Evolutionary conservation across 2,888 invertebrate genomes (phyloP).

Genomic region (Lasioglossum vierecki): DNA sequence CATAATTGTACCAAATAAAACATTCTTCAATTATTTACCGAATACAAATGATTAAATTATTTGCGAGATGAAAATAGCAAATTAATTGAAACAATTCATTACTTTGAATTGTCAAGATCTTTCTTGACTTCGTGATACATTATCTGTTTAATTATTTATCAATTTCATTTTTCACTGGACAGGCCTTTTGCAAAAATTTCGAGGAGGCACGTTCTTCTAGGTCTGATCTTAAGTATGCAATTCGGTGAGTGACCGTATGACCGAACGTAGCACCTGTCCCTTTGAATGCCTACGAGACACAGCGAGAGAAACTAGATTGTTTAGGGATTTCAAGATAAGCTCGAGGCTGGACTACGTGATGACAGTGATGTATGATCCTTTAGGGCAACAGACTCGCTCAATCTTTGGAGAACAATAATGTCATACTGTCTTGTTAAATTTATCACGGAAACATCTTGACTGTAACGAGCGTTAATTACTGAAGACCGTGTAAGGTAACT

Average conservation of each 20-base stretch:
- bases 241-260: too few species aligned
- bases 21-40: too few species aligned
- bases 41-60: too few species aligned
- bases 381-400: constrained; percentile 29
- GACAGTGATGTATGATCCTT: constrained; percentile 45
- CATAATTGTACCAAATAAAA: too few species aligned
- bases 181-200: not conserved
- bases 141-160: too few species aligned
- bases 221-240: too few species aligned
- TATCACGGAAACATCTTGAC: not conserved
- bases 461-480: not conserved
- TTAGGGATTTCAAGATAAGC: constrained; percentile 51
- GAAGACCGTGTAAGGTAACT: not conserved
- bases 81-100: too few species aligned
- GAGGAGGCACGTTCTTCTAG: not conserved
- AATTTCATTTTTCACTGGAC: too few species aligned
- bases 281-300: constrained; percentile 14
- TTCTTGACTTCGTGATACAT: too few species aligned
- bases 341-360: constrained; percentile 31
- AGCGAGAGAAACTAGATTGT: constrained; percentile 42
- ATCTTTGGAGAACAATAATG: constrained; percentile 17
- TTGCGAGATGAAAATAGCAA: too few species aligned
- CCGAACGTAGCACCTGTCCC: not conserved
- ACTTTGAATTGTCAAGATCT: too few species aligned
- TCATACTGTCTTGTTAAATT: constrained; percentile 17